phyloP scores from a whole-genome alignment of 2,797 vertebrate genomes.

The Smutsia gigantea region DNA sequence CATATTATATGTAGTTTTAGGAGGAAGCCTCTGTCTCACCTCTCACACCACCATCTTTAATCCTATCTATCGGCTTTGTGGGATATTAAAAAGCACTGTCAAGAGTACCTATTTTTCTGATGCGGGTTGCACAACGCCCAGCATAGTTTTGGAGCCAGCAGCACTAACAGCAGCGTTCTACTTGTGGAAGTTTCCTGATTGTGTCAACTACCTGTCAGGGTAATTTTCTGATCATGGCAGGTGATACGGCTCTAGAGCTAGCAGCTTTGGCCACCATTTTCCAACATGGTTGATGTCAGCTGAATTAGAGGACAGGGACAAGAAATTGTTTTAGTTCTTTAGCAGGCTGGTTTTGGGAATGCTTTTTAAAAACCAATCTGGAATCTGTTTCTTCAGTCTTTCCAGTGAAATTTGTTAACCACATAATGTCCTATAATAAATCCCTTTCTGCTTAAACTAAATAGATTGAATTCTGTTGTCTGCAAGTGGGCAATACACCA shows the following conservation, averaged over 20 bases:
- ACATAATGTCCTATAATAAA: conserved; percentile 30
- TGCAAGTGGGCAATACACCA: background rate
- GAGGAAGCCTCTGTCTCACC: no score
- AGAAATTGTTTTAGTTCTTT: background rate
- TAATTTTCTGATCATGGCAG: background rate
- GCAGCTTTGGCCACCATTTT: background rate
- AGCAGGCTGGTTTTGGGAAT: background rate
- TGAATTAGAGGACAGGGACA: background rate
- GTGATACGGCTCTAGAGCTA: background rate
- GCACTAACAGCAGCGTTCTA: background rate
- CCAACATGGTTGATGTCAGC: background rate
- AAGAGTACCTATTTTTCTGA: accelerated
- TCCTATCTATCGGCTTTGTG: background rate
- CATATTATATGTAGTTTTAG: no score
- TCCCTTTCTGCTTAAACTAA: background rate
- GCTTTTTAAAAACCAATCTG: background rate
- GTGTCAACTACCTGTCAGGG: background rate
- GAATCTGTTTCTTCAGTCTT: background rate
- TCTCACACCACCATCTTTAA: no score
- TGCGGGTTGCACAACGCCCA: no score
- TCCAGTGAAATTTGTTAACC: background rate
- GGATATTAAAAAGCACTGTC: background rate
- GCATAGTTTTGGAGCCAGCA: background rate
- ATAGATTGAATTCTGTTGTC: background rate
- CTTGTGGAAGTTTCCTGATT: background rate